Evolutionary conservation across 2,797 vertebrate species (phyloP).

Genomic region (Ibycter americanus): DNA sequence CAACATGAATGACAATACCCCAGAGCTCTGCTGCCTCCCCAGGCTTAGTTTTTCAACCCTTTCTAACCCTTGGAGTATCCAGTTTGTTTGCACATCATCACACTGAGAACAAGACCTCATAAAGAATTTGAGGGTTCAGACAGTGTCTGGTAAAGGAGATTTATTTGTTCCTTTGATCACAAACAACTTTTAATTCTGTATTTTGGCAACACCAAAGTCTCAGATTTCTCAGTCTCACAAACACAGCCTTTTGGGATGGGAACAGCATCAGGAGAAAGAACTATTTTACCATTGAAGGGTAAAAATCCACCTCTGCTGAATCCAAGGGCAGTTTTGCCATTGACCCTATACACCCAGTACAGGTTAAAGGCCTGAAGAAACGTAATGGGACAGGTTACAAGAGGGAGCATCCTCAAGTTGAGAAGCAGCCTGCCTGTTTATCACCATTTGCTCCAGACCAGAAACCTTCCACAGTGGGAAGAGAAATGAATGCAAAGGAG

Average conservation of each 20-base stretch:
- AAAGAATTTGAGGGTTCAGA: background rate
- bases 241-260: background rate
- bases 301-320: background rate
- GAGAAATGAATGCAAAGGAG: background rate
- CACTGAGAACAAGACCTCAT: background rate
- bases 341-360: background rate
- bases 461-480: background rate
- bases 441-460: background rate
- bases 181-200: background rate
- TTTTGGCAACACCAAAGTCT: background rate
- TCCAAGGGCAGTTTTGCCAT: background rate
- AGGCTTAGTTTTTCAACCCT: background rate
- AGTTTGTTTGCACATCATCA: background rate
- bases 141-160: background rate
- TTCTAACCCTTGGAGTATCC: background rate
- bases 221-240: background rate
- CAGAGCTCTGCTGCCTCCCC: background rate
- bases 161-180: background rate
- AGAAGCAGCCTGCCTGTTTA: background rate
- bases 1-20: background rate
- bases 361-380: background rate
- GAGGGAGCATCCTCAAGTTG: background rate
- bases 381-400: background rate
- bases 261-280: background rate
- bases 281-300: background rate